phyloP scores from a whole-genome alignment of 2,113 vertebrate species.

The Actinemys pallida region DNA sequence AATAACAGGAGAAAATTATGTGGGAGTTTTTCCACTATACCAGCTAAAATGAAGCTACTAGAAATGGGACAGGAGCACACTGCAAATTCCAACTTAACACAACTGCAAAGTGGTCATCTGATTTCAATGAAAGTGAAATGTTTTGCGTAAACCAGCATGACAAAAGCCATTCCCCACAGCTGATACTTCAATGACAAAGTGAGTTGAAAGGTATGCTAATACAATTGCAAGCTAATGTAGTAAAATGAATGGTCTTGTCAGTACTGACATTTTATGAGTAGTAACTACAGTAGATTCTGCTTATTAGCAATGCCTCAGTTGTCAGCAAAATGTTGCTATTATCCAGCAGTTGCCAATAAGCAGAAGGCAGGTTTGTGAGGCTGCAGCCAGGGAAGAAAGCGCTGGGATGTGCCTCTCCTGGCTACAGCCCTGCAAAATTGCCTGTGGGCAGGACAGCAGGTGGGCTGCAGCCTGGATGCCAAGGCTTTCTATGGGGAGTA shows the following conservation, averaged over 20 bases:
- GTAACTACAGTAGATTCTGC: rapidly evolving
- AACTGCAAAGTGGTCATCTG: rapidly evolving
- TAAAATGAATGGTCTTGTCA: rapidly evolving
- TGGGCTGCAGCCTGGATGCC: too few species aligned
- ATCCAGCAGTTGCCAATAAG: not conserved
- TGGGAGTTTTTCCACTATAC: not conserved
- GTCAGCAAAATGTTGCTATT: not conserved
- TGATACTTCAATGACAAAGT: rapidly evolving
- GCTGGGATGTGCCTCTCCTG: not conserved
- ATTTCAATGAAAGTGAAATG: not conserved
- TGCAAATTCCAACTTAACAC: rapidly evolving
- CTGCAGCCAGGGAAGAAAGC: too few species aligned
- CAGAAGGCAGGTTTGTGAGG: not conserved
- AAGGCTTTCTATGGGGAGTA: too few species aligned
- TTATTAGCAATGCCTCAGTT: not conserved
- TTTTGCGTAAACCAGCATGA: not conserved
- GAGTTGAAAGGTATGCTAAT: rapidly evolving
- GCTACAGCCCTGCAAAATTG: not conserved
- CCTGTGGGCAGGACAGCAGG: too few species aligned
- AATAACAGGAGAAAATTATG: rapidly evolving
- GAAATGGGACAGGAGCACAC: rapidly evolving
- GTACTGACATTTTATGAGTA: rapidly evolving
- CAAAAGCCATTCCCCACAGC: not conserved
- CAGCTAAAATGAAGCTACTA: rapidly evolving
- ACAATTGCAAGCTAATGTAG: rapidly evolving